Base-by-base conservation (phyloP, 2,113 vertebrate genomes). In the Sarotherodon lohbergeri region DNA sequence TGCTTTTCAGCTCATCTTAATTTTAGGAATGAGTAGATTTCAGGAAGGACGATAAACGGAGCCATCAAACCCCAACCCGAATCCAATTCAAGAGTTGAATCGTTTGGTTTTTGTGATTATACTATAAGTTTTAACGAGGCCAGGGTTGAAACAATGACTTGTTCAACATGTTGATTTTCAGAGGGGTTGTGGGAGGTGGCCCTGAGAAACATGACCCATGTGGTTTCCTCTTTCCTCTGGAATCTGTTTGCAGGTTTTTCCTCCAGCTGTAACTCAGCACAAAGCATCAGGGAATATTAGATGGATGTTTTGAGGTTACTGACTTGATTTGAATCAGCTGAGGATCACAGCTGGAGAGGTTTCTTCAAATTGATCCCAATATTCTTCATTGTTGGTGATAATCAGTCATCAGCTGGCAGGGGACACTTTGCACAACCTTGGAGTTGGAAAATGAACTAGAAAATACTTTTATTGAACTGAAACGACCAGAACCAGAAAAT, bases 81-180 rank as follows among this genome's bases (percentile, higher is more conserved):
- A 7, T 59, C 56, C 1, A 17, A 34, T 29, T 61, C 0, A 22
- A 22, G 0, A 34, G 24, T 29, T 57, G 24, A 9, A 4, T 0
- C 0, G 5, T 10, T 61, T 61, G 10, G 29, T 10, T 61, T 61
- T 61, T 61, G 57, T 61, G 16, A 61, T 2, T 61, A 61, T 61
- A 17, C 0, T 32, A 10, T 3, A 13, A 0, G 29, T 61, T 9
- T 61, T 63, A 63, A 11, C 0, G 9, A 34, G 27, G 14, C 19
- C 22, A 22, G 22, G 22, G 22, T 22, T 22, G 22, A 32, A 32
- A 32, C 5, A 5, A 6, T 32, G 32, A 6, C 5, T 32, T 32
- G 32, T 32, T 32, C 2, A 32, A 32, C 32, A 32, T 22, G 52
- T 54, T 5, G 52, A 54, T 54, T 54, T 11, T 11, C 52, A 54